Evolutionary conservation across 2,888 invertebrate species (phyloP).

Genomic region (Oxyteleia sp.): DNA sequence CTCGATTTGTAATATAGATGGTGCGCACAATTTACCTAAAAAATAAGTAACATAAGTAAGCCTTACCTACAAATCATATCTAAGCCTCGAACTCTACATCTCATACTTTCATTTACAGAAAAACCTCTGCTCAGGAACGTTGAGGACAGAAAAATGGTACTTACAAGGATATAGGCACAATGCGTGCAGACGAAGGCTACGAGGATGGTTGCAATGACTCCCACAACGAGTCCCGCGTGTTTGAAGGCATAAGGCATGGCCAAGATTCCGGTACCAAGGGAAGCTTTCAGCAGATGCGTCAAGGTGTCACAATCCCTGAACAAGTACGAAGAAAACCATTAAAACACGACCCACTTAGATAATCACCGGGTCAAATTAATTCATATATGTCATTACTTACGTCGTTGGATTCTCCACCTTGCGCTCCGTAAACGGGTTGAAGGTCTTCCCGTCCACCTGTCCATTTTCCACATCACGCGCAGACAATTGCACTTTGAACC

Average conservation of each 20-base stretch:
- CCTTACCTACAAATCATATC: too few relatives aligned
- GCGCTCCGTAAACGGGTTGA: constrained; percentile 93
- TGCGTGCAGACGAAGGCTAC: constrained; percentile 97
- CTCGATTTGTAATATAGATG: too few relatives aligned
- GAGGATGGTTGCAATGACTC: constrained; percentile 94
- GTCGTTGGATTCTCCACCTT: constrained; percentile 93
- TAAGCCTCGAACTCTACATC: too few relatives aligned
- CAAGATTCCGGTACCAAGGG: constrained; percentile 98
- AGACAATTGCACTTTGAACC: constrained; percentile 89
- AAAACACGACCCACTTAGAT: neutral
- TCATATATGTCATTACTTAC: constrained; percentile 89
- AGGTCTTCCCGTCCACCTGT: constrained; percentile 88
- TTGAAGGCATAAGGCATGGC: constrained; percentile 97
- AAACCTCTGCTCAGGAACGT: too few relatives aligned
- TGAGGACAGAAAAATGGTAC: too few relatives aligned
- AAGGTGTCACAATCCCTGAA: constrained; percentile 96
- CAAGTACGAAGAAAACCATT: constrained; percentile 21
- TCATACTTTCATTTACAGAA: too few relatives aligned
- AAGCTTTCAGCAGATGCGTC: constrained; percentile 97
- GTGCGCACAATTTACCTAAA: too few relatives aligned
- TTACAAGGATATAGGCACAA: too few relatives aligned
- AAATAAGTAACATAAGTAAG: too few relatives aligned
- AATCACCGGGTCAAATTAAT: neutral
- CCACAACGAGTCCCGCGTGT: constrained; percentile 94
- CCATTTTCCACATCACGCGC: constrained; percentile 90